phyloP scores from a whole-genome alignment of 2,888 invertebrate species.

The Heliconius hortense region DNA sequence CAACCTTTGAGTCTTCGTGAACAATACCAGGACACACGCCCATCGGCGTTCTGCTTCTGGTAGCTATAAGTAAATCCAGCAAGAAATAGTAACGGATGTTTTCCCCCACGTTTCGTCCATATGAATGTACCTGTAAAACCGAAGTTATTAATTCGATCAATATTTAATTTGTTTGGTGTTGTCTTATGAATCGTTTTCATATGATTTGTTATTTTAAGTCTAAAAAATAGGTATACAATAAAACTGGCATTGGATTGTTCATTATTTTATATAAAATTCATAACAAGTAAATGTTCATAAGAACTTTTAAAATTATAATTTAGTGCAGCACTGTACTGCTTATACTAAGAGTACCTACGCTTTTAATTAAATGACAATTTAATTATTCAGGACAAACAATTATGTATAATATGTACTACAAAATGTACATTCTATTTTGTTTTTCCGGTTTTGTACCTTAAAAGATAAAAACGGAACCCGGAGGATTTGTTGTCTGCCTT shows the following conservation, averaged over 20 bases:
- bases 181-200: not conserved
- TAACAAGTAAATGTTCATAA: not conserved
- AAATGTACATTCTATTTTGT: too few species aligned
- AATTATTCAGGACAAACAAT: too few species aligned
- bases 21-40: slow-evolving; percentile 74
- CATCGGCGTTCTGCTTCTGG: slow-evolving; percentile 73
- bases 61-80: slow-evolving; percentile 72
- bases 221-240: not conserved
- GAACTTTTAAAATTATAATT: too few species aligned
- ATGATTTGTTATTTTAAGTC: not conserved
- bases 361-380: too few species aligned
- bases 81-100: slow-evolving; percentile 69
- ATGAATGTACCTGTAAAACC: slow-evolving; percentile 61
- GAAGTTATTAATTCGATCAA: not conserved
- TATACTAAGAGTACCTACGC: too few species aligned
- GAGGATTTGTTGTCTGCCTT: too few species aligned
- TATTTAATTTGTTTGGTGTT: not conserved
- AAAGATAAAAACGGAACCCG: too few species aligned
- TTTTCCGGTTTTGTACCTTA: too few species aligned
- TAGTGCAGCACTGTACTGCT: too few species aligned
- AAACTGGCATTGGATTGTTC: not conserved
- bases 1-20: slow-evolving; percentile 73
- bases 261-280: not conserved
- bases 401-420: too few species aligned
- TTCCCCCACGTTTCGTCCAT: slow-evolving; percentile 73